phyloP scores from a whole-genome alignment of 2,113 vertebrate species.

The Ammodramus savannarum region DNA sequence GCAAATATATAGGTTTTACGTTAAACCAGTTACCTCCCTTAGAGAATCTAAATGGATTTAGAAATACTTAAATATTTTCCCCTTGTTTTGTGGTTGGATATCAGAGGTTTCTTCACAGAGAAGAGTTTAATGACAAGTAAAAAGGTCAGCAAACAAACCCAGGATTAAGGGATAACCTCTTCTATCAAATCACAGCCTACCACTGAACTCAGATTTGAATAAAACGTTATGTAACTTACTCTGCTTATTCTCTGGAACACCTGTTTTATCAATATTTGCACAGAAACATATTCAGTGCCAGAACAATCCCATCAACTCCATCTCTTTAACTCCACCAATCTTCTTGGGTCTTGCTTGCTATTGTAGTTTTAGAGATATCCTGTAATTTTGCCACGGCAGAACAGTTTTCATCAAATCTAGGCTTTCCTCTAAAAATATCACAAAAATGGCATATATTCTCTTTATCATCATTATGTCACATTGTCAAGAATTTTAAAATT shows the following conservation, averaged over 20 bases:
- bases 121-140: background rate
- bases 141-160: background rate
- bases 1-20: background rate
- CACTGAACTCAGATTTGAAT: background rate
- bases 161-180: background rate
- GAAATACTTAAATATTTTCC: background rate
- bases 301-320: background rate
- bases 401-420: background rate
- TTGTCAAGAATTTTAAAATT: background rate
- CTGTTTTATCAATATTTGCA: background rate
- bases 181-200: background rate
- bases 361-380: rapidly evolving
- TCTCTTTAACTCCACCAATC: background rate
- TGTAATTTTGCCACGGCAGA: background rate
- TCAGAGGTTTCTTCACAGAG: background rate
- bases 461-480: background rate
- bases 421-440: background rate
- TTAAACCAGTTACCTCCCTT: background rate
- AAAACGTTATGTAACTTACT: background rate
- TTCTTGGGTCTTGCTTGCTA: background rate
- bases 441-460: background rate
- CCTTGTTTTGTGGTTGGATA: background rate
- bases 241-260: background rate
- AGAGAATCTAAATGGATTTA: background rate
- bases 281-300: background rate